These are phyloP conservation scores for Micromys minutus DNA, from an alignment of 2,113 vertebrate species.

Conservation along the genomic window DNA sequence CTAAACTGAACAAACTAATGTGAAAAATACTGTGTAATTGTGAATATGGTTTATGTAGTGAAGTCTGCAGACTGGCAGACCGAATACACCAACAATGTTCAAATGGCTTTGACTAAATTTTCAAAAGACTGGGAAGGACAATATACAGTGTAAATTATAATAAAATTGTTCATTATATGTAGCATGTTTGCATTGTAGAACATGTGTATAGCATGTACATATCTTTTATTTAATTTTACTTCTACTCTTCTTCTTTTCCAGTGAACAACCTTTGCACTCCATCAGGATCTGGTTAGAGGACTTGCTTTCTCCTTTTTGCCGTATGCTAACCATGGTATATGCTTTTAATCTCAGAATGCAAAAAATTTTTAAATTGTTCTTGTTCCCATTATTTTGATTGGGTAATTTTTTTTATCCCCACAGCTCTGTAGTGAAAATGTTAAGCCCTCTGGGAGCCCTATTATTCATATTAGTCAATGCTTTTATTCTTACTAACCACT, in stretches of 20 bases:
- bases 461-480: too few relatives aligned
- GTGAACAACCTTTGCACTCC: not conserved
- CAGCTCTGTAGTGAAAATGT: too few relatives aligned
- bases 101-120: not conserved
- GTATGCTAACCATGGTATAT: not conserved
- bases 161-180: not conserved
- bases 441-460: too few relatives aligned
- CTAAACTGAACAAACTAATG: not conserved
- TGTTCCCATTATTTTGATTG: too few relatives aligned
- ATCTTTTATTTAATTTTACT: not conserved
- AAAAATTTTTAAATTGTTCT: too few relatives aligned
- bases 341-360: too few relatives aligned
- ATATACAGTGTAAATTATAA: conserved; percentile 7
- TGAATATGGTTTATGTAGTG: conserved; percentile 12
- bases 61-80: not conserved
- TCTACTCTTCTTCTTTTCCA: not conserved
- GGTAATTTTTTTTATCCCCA: too few relatives aligned
- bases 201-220: not conserved
- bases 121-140: not conserved
- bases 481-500: too few relatives aligned
- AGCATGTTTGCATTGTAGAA: not conserved
- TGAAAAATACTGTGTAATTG: not conserved
- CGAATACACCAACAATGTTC: not conserved
- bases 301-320: not conserved
- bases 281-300: not conserved